Base-by-base conservation (phyloP, 1,140 invertebrate species). In the Drosophila kikkawai region DNA sequence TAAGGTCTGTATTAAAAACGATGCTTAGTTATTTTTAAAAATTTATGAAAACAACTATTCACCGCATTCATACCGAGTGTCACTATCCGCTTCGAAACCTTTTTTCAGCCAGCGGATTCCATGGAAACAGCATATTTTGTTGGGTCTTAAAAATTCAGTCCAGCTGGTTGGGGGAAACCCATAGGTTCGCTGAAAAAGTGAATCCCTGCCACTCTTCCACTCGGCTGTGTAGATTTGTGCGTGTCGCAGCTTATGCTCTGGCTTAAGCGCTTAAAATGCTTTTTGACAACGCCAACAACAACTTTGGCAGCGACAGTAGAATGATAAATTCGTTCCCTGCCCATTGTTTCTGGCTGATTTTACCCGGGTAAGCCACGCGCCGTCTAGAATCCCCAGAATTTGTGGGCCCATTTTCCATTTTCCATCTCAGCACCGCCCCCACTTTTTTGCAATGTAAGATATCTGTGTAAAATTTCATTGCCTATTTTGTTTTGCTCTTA, bases 221-320 rank as follows among this genome's bases (percentile, higher is more conserved):
- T 51, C 50, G 29, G 55, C 17, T 41, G 29, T 48, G 13, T 50
- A 61, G 32, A 41, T 68, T 44, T 75, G 84, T 88, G 84, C 84
- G 84, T 90, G 80, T 88, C 85, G 66, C 69, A 90, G 84, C 84
- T 79, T 79, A 79, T 79, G 67, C 76, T 79, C 41, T 73, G 45
- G 76, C 66, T 88, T 90, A 88, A 75, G 84, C 69, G 80, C 84
- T 90, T 88, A 88, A 88, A 88, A 84, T 88, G 85, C 78, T 88
- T 90, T 88, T 80, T 90, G 78, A 88, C 80, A 87, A 80, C 83
- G 64, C 51, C 53, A 73, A 59, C 59, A 74, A 63, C 45, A 69
- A 59, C 37, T 29, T 13, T 37, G 22, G 2, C 34, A 59, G 34
- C 55, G 41, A 17, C 37, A 69, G 56, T 56, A 73, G 64, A 85